phyloP scores from a whole-genome alignment of 1,140 invertebrate genomes.

The Drosophila persimilis region DNA sequence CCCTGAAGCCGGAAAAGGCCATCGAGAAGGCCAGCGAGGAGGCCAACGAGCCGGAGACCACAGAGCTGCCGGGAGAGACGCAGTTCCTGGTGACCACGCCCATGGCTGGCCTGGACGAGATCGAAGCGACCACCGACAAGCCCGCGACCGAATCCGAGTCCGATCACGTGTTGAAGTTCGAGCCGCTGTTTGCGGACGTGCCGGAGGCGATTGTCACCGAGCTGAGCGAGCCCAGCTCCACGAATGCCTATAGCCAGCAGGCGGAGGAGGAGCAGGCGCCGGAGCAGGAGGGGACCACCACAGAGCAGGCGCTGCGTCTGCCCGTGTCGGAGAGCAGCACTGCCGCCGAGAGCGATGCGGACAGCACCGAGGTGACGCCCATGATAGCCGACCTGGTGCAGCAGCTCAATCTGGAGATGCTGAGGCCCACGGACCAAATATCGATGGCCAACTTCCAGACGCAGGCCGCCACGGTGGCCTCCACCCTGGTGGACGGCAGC shows the following conservation, averaged over 20 bases:
- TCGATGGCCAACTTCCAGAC: constrained; percentile 81
- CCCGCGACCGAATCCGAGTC: constrained; percentile 9
- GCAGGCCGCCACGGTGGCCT: constrained; percentile 82
- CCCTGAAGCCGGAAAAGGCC: constrained; percentile 14
- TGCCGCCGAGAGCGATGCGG: constrained; percentile 14
- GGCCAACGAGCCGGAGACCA: constrained; percentile 54
- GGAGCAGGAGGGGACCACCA: constrained; percentile 14
- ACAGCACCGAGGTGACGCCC: constrained; percentile 65
- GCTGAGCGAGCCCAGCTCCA: constrained; percentile 18
- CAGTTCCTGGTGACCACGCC: constrained; percentile 61
- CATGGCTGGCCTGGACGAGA: constrained; percentile 42
- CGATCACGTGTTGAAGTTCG: constrained; percentile 51
- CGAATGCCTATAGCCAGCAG: constrained; percentile 20
- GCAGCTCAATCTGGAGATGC: constrained; percentile 71
- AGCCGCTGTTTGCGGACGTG: constrained; percentile 51
- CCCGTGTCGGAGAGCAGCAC: constrained; percentile 56
- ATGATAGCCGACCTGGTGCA: constrained; percentile 73
- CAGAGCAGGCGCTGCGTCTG: constrained; percentile 38
- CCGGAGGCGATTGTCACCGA: constrained; percentile 42
- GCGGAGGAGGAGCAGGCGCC: neutral
- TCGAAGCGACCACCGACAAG: constrained; percentile 31
- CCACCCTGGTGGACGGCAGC: constrained; percentile 74
- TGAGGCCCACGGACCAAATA: constrained; percentile 74
- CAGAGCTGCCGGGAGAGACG: constrained; percentile 55
- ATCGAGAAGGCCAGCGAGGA: constrained; percentile 13